phyloP scores from a whole-genome alignment of 2,113 vertebrate genomes.

The Columba livia region DNA sequence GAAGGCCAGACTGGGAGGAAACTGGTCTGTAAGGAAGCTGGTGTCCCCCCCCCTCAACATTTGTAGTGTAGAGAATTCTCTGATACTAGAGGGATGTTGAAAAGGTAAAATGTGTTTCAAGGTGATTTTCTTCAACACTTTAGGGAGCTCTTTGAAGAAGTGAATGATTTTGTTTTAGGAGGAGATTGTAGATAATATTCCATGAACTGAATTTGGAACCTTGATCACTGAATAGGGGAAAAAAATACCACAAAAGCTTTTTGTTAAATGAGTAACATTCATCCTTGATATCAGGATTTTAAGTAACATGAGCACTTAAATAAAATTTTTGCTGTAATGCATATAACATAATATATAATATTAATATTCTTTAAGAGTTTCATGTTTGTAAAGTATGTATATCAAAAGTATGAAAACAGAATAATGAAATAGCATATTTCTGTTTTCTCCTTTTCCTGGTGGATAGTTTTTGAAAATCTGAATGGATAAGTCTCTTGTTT shows the following conservation, averaged over 20 bases:
- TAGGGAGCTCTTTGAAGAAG: background rate
- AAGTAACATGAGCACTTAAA: background rate
- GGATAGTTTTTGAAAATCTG: background rate
- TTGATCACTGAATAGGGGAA: background rate
- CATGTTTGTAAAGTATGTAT: background rate
- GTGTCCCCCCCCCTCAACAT: background rate
- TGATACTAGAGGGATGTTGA: background rate
- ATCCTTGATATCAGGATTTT: background rate
- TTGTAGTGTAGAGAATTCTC: background rate
- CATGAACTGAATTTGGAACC: background rate
- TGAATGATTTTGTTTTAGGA: background rate
- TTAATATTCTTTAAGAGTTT: background rate
- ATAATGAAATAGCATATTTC: background rate
- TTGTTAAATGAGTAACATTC: background rate
- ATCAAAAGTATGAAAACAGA: background rate
- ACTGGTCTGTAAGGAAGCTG: background rate
- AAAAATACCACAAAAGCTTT: background rate
- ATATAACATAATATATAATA: too few species aligned
- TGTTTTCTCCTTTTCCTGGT: background rate
- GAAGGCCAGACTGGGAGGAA: background rate
- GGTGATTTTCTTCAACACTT: background rate
- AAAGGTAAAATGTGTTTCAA: background rate
- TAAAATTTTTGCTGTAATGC: background rate
- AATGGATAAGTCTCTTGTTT: background rate
- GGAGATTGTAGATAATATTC: background rate